A percentile compares a stretch with the other conserved stretches of the same genome.
Conservation (phyloP, 1,140 invertebrate species). For the Popillia japonica region DNA sequence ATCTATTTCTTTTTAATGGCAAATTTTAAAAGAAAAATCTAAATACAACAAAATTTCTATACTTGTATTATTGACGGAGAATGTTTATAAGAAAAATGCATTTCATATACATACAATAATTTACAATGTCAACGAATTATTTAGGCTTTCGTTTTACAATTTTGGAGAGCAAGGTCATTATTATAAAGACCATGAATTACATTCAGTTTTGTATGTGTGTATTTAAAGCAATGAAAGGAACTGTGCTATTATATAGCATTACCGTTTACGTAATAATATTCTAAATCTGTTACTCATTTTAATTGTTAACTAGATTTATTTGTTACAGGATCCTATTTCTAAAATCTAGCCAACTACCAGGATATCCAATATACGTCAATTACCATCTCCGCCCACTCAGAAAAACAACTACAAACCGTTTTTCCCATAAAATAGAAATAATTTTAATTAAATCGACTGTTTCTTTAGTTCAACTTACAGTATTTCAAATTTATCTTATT, state of each 20-base stretch:
- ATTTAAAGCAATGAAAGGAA: slow-evolving; percentile 25
- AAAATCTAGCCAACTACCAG: background rate
- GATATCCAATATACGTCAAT: slow-evolving; percentile 12
- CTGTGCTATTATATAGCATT: background rate
- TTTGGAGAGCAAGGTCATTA: slow-evolving; percentile 8
- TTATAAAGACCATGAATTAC: slow-evolving; percentile 23
- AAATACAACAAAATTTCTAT: too few relatives aligned
- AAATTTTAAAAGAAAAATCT: too few relatives aligned
- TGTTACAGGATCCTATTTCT: slow-evolving; percentile 25
- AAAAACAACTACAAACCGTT: background rate
- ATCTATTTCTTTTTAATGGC: too few relatives aligned
- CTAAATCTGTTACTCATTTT: background rate
- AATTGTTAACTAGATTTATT: background rate
- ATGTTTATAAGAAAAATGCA: too few relatives aligned
- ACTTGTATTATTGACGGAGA: too few relatives aligned
- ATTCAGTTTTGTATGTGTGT: background rate
- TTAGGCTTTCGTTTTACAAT: background rate
- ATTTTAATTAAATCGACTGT: background rate
- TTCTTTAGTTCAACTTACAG: background rate
- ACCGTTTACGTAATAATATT: slow-evolving; percentile 6
- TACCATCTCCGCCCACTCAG: background rate
- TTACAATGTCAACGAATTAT: background rate
- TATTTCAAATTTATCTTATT: slow-evolving; percentile 2
- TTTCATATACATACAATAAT: background rate
- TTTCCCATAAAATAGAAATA: background rate